Conservation (phyloP, 30 jellyfish, hydroid and myxozoan species). For the Rhopilema esculentum region DNA sequence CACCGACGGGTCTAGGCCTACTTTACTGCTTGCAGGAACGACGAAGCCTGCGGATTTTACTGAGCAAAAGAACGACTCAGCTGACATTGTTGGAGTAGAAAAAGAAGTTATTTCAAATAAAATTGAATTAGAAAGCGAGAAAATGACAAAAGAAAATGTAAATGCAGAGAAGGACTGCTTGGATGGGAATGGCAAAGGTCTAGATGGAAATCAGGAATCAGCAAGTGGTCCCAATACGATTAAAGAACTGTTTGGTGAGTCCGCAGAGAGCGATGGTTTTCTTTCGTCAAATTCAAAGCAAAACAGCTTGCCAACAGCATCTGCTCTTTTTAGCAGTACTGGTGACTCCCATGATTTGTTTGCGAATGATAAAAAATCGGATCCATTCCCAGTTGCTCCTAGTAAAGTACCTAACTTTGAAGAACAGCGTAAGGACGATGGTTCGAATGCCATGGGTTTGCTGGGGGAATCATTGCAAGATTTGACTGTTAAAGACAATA, state of each 20-base stretch:
- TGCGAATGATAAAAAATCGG: not conserved
- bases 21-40: slow-evolving; percentile 26
- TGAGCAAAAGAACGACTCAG: not conserved
- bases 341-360: not conserved
- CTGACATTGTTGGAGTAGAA: not conserved
- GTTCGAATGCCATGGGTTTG: not conserved
- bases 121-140: not conserved
- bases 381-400: not conserved
- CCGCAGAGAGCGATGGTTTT: slow-evolving; percentile 41
- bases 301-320: slow-evolving; percentile 23
- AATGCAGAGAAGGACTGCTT: not conserved
- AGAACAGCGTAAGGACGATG: not conserved
- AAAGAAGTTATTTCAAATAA: not conserved
- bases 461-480: slow-evolving; percentile 8
- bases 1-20: slow-evolving; percentile 20
- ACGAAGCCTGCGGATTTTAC: not conserved
- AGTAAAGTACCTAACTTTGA: not conserved
- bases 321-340: slow-evolving; percentile 31
- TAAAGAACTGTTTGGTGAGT: slow-evolving; percentile 43
- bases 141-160: not conserved
- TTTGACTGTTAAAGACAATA: not conserved
- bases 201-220: slow-evolving; percentile 9
- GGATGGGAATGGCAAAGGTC: not conserved
- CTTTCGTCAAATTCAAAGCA: not conserved
- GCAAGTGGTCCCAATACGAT: slow-evolving; percentile 8